Evolutionary conservation across 2,797 vertebrate species (phyloP), one percentile per base, ranked within the genome.

Genomic region (Siniperca scherzeri): DNA sequence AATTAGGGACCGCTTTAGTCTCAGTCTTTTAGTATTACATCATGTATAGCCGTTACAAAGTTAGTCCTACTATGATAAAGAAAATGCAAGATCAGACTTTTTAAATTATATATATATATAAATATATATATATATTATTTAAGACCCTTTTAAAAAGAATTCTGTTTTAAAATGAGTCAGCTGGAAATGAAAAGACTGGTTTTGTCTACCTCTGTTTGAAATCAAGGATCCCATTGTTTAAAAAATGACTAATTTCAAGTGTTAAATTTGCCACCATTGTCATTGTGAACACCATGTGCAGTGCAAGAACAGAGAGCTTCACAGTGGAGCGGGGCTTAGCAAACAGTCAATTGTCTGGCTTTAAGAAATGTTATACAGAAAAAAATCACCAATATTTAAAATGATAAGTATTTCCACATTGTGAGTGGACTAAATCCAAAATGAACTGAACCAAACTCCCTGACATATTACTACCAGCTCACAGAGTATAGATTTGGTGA

Each of bases 391-490:
- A 53, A 11, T 36, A 13, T 65, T 46, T 46, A 0, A 19, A 33
- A 13, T 53, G 22, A 33, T 1, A 21, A 40, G 42, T 5, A 69
- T 48, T 55, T 56, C 19, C 9, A 50, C 30, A 33, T 38, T 25
- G 40, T 53, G 19, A 78, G 53, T 44, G 25, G 11, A 77, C 9
- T 56, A 10, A 70, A 70, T 70, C 76, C 53, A 64, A 6, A 61
- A 22, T 2, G 7, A 53, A 25, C 0, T 53, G 7, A 72, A 40
- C 4, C 21, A 27, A 68, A 81, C 36, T 62, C 30, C 27, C 55
- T 64, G 36, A 70, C 46, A 46, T 16, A 16, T 42, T 42, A 44
- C 50, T 53, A 46, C 38, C 17, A 65, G 40, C 57, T 55, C 14
- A 38, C 7, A 13, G 17, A 22, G 10, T 0, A 9, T 4, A 68